Conservation (phyloP, 2,888 invertebrate genomes). For the Parnassius smintheus region DNA sequence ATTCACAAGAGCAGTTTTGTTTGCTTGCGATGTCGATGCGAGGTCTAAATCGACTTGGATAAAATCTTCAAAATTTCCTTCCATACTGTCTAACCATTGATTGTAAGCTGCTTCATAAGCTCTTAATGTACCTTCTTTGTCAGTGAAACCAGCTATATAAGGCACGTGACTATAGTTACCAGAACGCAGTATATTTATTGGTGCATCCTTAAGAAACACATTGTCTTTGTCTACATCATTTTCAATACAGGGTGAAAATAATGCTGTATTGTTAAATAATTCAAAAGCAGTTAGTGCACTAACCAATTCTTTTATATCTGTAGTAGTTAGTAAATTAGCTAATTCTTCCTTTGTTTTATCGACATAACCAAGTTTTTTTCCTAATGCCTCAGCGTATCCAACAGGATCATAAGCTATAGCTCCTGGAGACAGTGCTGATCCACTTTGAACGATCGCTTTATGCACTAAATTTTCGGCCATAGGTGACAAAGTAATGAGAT, state of each 20-base stretch:
- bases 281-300: slow-evolving; percentile 46
- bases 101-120: slow-evolving; percentile 48
- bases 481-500: slow-evolving; percentile 61
- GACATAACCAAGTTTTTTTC: slow-evolving; percentile 50
- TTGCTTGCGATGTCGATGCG: slow-evolving; percentile 34
- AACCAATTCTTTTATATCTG: slow-evolving; percentile 45
- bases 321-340: slow-evolving; percentile 45
- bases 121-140: slow-evolving; percentile 63
- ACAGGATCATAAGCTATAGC: slow-evolving; percentile 66
- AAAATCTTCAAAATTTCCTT: slow-evolving; percentile 59
- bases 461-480: slow-evolving; percentile 50
- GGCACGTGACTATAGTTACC: slow-evolving; percentile 61
- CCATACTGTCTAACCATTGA: slow-evolving; percentile 55
- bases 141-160: slow-evolving; percentile 58
- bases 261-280: slow-evolving; percentile 57
- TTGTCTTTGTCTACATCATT: slow-evolving; percentile 45
- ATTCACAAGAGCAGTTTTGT: slow-evolving; percentile 40
- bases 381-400: slow-evolving; percentile 52
- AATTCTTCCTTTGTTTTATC: slow-evolving; percentile 44
- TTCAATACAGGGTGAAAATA: slow-evolving; percentile 71
- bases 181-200: slow-evolving; percentile 51
- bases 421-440: slow-evolving; percentile 65
- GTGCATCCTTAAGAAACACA: slow-evolving; percentile 56
- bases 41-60: slow-evolving; percentile 58
- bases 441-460: slow-evolving; percentile 65